These are phyloP conservation scores for Chrysomallon squamiferum DNA, from an alignment of 1,140 invertebrate species.

Conservation along the genomic window DNA sequence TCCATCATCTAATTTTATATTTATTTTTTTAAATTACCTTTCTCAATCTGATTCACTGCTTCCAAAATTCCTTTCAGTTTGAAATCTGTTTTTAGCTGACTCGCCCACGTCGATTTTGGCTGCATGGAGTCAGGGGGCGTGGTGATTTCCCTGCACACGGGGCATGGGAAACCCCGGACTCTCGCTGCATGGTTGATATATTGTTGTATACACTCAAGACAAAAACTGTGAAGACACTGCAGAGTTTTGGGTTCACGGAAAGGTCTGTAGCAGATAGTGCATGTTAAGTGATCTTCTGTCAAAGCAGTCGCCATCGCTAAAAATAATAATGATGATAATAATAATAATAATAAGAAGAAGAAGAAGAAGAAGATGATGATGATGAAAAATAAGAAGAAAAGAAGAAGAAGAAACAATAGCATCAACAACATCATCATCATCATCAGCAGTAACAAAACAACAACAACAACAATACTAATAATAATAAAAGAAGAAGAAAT, in stretches of 20 bases:
- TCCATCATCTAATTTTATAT: too few relatives aligned
- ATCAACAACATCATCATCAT: too few relatives aligned
- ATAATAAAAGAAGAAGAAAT: too few relatives aligned
- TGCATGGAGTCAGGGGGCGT: not conserved
- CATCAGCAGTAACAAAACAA: too few relatives aligned
- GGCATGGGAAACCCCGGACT: not conserved
- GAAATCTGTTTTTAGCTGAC: not conserved
- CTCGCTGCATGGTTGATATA: not conserved
- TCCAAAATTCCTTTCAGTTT: constrained; percentile 2
- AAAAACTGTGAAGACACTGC: constrained; percentile 3
- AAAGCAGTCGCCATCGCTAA: not conserved
- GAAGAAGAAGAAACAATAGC: too few relatives aligned
- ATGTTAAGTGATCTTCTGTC: constrained; percentile 1
- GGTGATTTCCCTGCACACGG: not conserved
- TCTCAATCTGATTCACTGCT: not conserved
- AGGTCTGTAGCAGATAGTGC: constrained; percentile 1
- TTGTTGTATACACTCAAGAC: not conserved
- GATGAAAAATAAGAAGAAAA: too few relatives aligned
- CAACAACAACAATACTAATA: too few relatives aligned
- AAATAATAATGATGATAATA: too few relatives aligned
- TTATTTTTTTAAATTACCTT: too few relatives aligned
- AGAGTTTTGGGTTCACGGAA: constrained; percentile 6
- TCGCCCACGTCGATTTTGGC: not conserved
- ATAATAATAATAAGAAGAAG: too few relatives aligned
- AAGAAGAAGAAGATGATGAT: too few relatives aligned